Evolutionary conservation across 2,888 invertebrate genomes (phyloP), one percentile per base, ranked within the genome.

Genomic region (Sussaba pulchella): DNA sequence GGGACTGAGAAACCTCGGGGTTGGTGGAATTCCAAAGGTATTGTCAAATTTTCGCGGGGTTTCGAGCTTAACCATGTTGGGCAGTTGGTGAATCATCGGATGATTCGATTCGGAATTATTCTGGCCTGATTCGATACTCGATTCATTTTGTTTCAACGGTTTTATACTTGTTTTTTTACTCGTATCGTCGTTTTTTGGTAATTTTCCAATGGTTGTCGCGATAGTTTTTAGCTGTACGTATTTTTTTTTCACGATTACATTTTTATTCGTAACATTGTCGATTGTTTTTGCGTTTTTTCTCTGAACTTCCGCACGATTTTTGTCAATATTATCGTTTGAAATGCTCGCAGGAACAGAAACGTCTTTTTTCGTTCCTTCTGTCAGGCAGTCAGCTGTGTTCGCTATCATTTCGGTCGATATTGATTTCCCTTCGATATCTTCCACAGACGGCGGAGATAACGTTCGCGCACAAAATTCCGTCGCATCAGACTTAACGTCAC

Each of bases 1-100:
- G 0, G 92, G 92, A 24, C 88, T 89, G 0, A 89, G 76, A 12
- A 92, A 36, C 64, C 88, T 87, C 5, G 92, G 92, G 0, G 92
- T 92, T 1, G 91, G 89, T 0, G 92, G 92, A 14, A 91, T 82
- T 0, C 86, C 88, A 2, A 83, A 73, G 1, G 61, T 78, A 1
- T 77, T 84, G 12, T 88, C 89, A 0, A 81, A 78, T 76, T 92
- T 92, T 17, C 88, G 84, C 0, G 92, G 92, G 1, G 92, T 92
- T 64, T 90, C 90, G 12, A 91, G 81, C 14, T 87, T 88, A 5
- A 85, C 66, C 57, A 89, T 83, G 21, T 88, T 84, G 0, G 87
- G 82, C 9, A 88, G 54, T 12, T 75, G 78, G n/a, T n/a, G n/a
- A 5, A 45, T 26, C 5, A 39, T 41, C 3, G 17, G 57, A 0